These are phyloP conservation scores for Drosophila basisetae DNA, from an alignment of 2,888 invertebrate species.

Conservation along the genomic window DNA sequence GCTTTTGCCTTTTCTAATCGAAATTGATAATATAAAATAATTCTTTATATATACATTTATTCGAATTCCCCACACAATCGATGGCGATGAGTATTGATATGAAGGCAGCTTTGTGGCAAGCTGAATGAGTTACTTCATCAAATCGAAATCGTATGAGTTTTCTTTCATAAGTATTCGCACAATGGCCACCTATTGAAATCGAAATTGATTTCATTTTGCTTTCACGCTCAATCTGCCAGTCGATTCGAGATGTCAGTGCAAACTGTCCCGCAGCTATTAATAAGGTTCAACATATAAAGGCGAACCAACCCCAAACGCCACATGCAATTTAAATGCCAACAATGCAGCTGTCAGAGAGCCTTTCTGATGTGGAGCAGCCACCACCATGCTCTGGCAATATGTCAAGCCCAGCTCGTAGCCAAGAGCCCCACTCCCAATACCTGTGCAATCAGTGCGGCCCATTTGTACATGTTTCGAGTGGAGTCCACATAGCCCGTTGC, in stretches of 20 bases:
- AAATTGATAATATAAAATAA: background rate
- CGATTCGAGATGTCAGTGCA: constrained; percentile 22
- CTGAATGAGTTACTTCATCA: constrained; percentile 32
- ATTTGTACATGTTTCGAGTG: constrained; percentile 55
- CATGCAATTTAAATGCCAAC: constrained; percentile 61
- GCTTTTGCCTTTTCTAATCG: background rate
- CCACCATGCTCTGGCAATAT: background rate
- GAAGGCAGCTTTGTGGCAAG: constrained; percentile 13
- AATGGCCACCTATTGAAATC: constrained; percentile 33
- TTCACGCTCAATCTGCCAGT: constrained; percentile 18
- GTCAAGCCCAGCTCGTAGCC: constrained; percentile 5
- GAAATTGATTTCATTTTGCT: constrained; percentile 46
- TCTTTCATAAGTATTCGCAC: constrained; percentile 32
- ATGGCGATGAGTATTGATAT: constrained; percentile 10
- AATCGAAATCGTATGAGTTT: constrained; percentile 12
- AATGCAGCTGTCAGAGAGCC: constrained; percentile 40
- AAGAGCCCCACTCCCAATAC: constrained; percentile 6
- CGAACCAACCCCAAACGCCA: constrained; percentile 3
- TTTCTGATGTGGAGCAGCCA: background rate
- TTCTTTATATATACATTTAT: constrained; percentile 5
- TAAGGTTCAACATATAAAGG: constrained; percentile 30
- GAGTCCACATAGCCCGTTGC: constrained; percentile 26
- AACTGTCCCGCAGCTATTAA: constrained; percentile 41
- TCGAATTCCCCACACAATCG: constrained; percentile 1
- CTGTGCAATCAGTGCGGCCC: constrained; percentile 40